These are phyloP conservation scores for Lagopus leucura DNA, from an alignment of 2,113 vertebrate genomes.

Conservation along the genomic window DNA sequence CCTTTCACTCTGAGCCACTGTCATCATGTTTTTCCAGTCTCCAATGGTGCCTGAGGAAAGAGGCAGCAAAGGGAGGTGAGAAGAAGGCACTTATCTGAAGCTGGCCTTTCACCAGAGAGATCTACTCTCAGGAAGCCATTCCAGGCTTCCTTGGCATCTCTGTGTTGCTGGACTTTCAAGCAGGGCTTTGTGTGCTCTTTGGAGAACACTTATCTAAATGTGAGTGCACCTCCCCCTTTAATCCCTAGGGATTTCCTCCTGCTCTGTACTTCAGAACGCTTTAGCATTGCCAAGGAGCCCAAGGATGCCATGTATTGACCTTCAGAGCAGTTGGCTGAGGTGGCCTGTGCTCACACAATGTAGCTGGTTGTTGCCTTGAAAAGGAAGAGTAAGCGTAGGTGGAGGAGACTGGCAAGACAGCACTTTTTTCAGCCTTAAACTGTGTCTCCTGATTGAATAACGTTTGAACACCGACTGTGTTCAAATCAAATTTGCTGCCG, in stretches of 20 bases:
- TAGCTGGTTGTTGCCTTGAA: neutral
- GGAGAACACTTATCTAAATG: neutral
- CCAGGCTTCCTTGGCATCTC: neutral
- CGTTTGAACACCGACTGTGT: too few species aligned
- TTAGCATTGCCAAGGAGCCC: too few species aligned
- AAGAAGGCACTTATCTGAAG: neutral
- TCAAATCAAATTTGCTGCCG: neutral
- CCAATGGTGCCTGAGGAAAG: slow-evolving; percentile 45
- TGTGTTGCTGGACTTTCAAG: rapidly evolving
- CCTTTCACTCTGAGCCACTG: slow-evolving; percentile 62
- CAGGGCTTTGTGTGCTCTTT: neutral
- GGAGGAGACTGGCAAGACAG: neutral
- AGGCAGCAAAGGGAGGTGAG: neutral
- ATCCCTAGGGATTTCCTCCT: neutral
- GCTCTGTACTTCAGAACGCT: neutral
- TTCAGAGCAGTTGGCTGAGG: neutral
- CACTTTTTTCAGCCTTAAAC: neutral
- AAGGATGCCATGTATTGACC: too few species aligned
- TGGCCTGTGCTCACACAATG: neutral
- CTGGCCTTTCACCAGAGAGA: neutral
- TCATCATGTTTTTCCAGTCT: slow-evolving; percentile 70
- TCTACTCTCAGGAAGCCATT: neutral
- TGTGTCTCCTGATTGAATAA: neutral
- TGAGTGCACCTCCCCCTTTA: neutral
- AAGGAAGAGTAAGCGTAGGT: neutral